These are phyloP conservation scores for Mylabris phalerata DNA, from an alignment of 1,140 invertebrate species.

Conservation along the genomic window DNA sequence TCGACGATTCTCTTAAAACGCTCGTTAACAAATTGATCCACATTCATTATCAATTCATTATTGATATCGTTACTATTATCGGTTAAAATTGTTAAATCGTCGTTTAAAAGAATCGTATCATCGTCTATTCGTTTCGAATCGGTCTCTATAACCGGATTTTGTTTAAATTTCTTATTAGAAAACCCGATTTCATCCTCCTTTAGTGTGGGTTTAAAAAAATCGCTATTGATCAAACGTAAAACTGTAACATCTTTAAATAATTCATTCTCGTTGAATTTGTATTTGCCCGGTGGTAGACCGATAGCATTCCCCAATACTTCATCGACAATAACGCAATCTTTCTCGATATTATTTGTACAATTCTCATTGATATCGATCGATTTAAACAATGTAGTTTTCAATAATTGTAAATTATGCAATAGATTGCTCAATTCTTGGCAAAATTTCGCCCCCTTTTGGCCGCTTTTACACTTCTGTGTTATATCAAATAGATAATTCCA, in stretches of 20 bases:
- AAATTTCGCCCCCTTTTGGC: slow-evolving; percentile 33
- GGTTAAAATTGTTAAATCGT: slow-evolving; percentile 32
- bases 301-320: slow-evolving; percentile 29
- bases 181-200: not conserved
- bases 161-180: slow-evolving; percentile 2
- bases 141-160: too few relatives aligned
- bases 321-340: slow-evolving; percentile 28
- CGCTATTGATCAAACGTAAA: slow-evolving; percentile 25
- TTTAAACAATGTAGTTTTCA: slow-evolving; percentile 36
- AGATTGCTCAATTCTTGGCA: slow-evolving; percentile 36
- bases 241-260: slow-evolving; percentile 34
- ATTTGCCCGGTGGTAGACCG: slow-evolving; percentile 29
- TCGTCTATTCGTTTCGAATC: slow-evolving; percentile 3
- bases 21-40: slow-evolving; percentile 40
- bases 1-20: slow-evolving; percentile 38
- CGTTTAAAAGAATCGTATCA: slow-evolving; percentile 25
- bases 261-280: slow-evolving; percentile 37
- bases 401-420: slow-evolving; percentile 28
- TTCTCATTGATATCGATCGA: slow-evolving; percentile 25
- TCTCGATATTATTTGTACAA: slow-evolving; percentile 17
- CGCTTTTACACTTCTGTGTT: slow-evolving; percentile 28
- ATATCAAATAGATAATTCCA: slow-evolving; percentile 37
- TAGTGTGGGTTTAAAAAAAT: slow-evolving; percentile 27
- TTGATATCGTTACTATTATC: slow-evolving; percentile 26
- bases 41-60: slow-evolving; percentile 40